These are phyloP conservation scores for Morpho achilles DNA, from an alignment of 2,888 invertebrate species.

Conservation along the genomic window DNA sequence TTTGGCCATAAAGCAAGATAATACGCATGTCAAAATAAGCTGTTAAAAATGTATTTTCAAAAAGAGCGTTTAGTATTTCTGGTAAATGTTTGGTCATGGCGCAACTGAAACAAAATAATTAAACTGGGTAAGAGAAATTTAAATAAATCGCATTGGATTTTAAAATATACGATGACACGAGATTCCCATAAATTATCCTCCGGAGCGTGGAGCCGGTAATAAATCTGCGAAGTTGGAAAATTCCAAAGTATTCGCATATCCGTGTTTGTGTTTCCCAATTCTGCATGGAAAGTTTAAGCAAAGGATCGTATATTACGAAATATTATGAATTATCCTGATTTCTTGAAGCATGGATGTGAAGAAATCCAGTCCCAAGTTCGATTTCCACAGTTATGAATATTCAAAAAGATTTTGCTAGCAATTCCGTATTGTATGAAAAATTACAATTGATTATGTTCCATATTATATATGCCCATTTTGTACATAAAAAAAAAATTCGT, in stretches of 20 bases:
- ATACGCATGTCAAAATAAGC: no score
- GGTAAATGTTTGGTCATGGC: neutral
- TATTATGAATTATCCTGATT: constrained; percentile 18
- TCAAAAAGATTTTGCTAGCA: no score
- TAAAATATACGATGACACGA: constrained; percentile 29
- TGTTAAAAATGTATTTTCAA: no score
- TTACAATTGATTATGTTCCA: no score
- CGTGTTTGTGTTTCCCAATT: constrained; percentile 34
- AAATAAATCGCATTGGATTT: constrained; percentile 22
- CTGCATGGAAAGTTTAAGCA: constrained; percentile 21
- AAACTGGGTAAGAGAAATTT: constrained; percentile 8
- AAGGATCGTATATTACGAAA: constrained; percentile 29
- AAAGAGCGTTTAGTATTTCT: no score
- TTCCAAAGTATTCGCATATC: constrained; percentile 28
- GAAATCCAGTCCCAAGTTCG: no score
- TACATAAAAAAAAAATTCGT: no score
- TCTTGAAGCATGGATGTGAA: no score
- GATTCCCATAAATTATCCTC: constrained; percentile 31
- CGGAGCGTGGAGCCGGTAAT: constrained; percentile 27
- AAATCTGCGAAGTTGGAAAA: constrained; percentile 34
- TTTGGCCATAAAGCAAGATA: no score
- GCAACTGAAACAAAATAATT: constrained; percentile 10
- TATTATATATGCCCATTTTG: no score
- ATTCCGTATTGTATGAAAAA: no score
- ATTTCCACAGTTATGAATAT: no score